These are phyloP conservation scores for Tiliqua scincoides DNA, from an alignment of 2,113 vertebrate species.

Conservation along the genomic window DNA sequence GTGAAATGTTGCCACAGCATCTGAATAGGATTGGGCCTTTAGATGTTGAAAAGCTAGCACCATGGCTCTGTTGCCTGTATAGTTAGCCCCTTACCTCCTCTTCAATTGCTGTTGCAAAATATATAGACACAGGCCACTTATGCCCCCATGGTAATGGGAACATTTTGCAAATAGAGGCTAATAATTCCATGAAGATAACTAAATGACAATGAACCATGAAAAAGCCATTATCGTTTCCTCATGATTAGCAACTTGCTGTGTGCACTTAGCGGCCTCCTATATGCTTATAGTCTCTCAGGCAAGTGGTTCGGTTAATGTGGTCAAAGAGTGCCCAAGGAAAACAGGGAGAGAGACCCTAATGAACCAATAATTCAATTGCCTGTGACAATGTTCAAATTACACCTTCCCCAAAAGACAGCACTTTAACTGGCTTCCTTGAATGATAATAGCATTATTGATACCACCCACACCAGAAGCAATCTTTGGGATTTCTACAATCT, in stretches of 20 bases:
- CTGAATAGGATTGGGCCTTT: too few relatives aligned
- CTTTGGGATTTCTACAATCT: conserved; percentile 84
- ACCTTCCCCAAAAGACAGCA: conserved; percentile 83
- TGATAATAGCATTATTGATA: conserved; percentile 69
- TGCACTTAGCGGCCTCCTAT: not conserved
- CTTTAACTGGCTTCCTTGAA: conserved; percentile 76
- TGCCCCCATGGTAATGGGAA: not conserved
- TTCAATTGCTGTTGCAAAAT: not conserved
- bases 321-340: not conserved
- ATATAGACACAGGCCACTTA: not conserved
- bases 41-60: too few relatives aligned
- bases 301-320: conserved; percentile 27
- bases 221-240: conserved; percentile 28
- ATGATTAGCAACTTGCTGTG: conserved; percentile 37
- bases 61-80: not conserved
- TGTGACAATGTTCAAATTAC: conserved; percentile 68
- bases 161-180: conserved; percentile 20
- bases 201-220: conserved; percentile 38
- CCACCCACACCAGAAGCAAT: conserved; percentile 70
- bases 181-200: conserved; percentile 26
- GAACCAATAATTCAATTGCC: conserved; percentile 54
- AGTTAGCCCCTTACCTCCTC: not conserved
- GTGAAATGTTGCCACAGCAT: too few relatives aligned
- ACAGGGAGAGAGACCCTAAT: conserved; percentile 23
- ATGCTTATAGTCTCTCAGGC: conserved; percentile 38